Evolutionary conservation across 2,888 invertebrate genomes (phyloP).

Genomic region (Liposcelis brunnea): DNA sequence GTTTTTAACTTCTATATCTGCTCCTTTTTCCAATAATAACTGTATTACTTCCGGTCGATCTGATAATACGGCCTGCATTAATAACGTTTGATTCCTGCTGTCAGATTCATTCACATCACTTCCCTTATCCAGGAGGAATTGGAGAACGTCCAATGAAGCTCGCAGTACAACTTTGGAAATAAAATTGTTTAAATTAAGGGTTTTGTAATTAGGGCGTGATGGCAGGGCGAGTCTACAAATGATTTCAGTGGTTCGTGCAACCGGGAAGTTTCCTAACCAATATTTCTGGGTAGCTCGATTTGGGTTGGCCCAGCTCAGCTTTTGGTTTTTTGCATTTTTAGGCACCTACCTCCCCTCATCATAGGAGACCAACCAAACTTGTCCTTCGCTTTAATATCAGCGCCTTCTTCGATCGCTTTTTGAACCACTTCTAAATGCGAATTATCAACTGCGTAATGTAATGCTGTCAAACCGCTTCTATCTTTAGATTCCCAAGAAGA

Average conservation of each 20-base stretch:
- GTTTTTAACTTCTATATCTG: neutral
- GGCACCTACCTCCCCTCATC: conserved; percentile 19
- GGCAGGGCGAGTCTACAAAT: no score
- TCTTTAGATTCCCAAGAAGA: conserved; percentile 18
- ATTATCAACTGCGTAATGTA: conserved; percentile 16
- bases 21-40: neutral
- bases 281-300: no score
- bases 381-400: conserved; percentile 16
- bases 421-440: conserved; percentile 15
- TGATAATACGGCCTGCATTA: conserved; percentile 1
- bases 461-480: conserved; percentile 11
- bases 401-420: conserved; percentile 16
- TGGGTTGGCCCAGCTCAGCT: no score
- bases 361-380: conserved; percentile 18
- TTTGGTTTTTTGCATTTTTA: no score
- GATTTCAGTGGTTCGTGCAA: no score
- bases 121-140: conserved; percentile 2
- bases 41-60: neutral
- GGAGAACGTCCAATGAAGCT: neutral
- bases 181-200: no score
- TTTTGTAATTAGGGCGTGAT: no score
- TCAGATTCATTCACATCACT: neutral
- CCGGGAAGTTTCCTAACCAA: no score
- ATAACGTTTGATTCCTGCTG: conserved; percentile 2
- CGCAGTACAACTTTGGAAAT: neutral